Conservation (phyloP, 2,888 invertebrate genomes). For the Caenorhabditis panamensis region DNA sequence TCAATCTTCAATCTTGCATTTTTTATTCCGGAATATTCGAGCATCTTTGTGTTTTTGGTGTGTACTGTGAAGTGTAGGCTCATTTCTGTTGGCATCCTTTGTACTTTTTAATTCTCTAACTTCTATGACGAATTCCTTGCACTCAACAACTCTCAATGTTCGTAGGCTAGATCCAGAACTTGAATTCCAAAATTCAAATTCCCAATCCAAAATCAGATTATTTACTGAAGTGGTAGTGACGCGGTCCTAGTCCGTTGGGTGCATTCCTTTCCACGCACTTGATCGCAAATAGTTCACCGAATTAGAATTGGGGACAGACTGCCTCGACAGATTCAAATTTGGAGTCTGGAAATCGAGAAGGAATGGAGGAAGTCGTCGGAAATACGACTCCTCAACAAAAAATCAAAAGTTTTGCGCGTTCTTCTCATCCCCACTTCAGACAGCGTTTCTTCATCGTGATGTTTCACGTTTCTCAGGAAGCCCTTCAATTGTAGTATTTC, state of each 20-base stretch:
- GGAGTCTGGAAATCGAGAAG: not conserved
- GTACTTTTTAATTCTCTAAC: not conserved
- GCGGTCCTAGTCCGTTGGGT: not conserved
- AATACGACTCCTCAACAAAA: conserved; percentile 25
- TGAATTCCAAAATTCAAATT: not conserved
- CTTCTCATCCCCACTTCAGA: not conserved
- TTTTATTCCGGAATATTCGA: too few species aligned
- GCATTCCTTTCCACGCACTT: not conserved
- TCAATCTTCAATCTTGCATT: not conserved
- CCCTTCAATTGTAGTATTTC: conserved; percentile 30
- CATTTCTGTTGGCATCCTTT: conserved; percentile 17
- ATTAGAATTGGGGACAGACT: not conserved
- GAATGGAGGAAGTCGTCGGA: not conserved
- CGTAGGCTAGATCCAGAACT: not conserved
- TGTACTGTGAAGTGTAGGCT: too few species aligned
- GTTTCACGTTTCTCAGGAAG: conserved; percentile 12
- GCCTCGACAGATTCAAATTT: not conserved
- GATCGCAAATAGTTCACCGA: conserved; percentile 5
- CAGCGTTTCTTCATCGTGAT: not conserved
- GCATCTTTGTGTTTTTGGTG: too few species aligned
- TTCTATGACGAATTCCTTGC: conserved; percentile 3
- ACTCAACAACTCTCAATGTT: not conserved
- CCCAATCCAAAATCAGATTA: not conserved
- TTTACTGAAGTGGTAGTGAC: not conserved
- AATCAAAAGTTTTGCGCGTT: conserved; percentile 29